Evolutionary conservation across 1,140 invertebrate genomes (phyloP), one percentile per base, ranked within the genome.

Genomic region (Caenorhabditis brenneri): DNA sequence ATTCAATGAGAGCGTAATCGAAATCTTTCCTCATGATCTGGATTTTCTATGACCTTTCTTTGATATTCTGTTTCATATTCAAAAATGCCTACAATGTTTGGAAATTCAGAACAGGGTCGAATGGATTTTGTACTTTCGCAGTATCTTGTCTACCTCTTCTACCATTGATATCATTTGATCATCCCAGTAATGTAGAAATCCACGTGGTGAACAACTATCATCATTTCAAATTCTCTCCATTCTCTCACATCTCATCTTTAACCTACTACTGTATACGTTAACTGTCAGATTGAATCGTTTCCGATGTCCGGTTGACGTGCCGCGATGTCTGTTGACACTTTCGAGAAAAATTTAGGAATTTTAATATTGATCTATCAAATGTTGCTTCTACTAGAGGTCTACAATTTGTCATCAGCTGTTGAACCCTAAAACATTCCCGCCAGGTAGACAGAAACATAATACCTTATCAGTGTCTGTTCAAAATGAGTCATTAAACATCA

Each of bases 231-330:
- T 58, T 31, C n/a, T 27, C 29, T 27, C n/a, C 27, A 10, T 24
- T 29, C 29, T 31, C 55, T 58, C 55, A 31, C n/a, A 7, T 58
- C 49, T 51, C 24, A 55, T 55, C 53, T 24, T 27, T 29, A 55
- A 12, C 53, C 24, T 12, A 65, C n/a, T n/a, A 65, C 55, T 39
- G 31, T 65, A 65, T 65, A 65, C 58, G 10, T 10, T 65, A 65
- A 65, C 58, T 65, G 58, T 65, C 58, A 65, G 31, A 65, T 65
- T 31, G n/a, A 65, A 65, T 65, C 58, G 58, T 65, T 65, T 65
- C 58, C 58, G 58, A 16, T 65, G 58, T 39, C 58, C 12, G 16
- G 58, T 65, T 65, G 58, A 65, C 19, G n/a, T 33, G 58, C n/a
- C 33, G 31, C 36, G n/a, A 65, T 65, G 60, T 65, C 31, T 74